Evolutionary conservation across 2,888 invertebrate genomes (phyloP).

Genomic region (Melolontha melolontha): DNA sequence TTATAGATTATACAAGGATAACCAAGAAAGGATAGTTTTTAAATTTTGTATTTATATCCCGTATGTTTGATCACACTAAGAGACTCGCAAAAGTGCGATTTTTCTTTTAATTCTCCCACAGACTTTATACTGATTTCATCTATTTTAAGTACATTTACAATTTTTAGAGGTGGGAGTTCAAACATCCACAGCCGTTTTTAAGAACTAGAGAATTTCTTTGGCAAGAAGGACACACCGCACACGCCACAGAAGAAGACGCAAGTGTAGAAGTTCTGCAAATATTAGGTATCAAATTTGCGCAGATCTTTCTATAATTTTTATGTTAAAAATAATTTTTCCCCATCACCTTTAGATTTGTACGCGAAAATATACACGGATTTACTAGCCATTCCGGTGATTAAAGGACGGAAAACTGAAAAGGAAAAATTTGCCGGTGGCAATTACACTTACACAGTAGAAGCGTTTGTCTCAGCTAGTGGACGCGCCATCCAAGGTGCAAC

Average conservation of each 20-base stretch:
- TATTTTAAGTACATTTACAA: too few relatives aligned
- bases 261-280: constrained; percentile 87
- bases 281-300: constrained; percentile 66
- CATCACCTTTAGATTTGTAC: constrained; percentile 80
- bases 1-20: too few relatives aligned
- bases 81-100: too few relatives aligned
- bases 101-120: too few relatives aligned
- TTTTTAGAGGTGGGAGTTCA: constrained; percentile 97
- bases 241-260: constrained; percentile 86
- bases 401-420: constrained; percentile 96
- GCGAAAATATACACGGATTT: constrained; percentile 90
- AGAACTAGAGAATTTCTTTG: constrained; percentile 98
- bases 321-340: background rate
- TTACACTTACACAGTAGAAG: constrained; percentile 97
- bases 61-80: too few relatives aligned
- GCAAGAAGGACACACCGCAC: constrained; percentile 99
- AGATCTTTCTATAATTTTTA: background rate
- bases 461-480: constrained; percentile 93
- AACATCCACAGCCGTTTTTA: constrained; percentile 98
- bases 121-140: too few relatives aligned
- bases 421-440: constrained; percentile 99
- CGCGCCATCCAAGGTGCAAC: constrained; percentile 96
- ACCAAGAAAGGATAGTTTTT: too few relatives aligned
- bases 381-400: constrained; percentile 95
- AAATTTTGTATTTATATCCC: too few relatives aligned